Evolutionary conservation across 1,140 invertebrate species (phyloP).

Genomic region (Protaetia brevitarsis): DNA sequence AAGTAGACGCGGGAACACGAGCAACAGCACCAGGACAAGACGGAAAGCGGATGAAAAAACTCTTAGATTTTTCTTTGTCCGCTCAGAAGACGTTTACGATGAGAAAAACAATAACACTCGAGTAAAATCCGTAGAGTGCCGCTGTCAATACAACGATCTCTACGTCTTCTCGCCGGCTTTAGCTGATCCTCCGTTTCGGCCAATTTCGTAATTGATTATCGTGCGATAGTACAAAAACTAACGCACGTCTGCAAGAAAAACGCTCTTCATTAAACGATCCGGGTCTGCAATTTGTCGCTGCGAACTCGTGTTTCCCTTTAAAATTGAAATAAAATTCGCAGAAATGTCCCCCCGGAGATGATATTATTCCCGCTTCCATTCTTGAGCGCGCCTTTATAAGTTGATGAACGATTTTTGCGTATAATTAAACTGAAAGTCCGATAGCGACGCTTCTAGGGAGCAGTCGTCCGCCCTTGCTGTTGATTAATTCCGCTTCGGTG

Average conservation of each 20-base stretch:
- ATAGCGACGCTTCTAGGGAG: not conserved
- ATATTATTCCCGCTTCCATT: too few species aligned
- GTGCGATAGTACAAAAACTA: too few species aligned
- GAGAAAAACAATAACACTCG: conserved; percentile 11
- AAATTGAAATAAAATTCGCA: too few species aligned
- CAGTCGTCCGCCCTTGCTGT: not conserved
- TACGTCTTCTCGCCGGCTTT: not conserved
- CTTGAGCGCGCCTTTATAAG: not conserved
- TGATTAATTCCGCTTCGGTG: not conserved
- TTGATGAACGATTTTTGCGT: conserved; percentile 12
- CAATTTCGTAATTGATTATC: too few species aligned
- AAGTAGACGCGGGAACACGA: not conserved
- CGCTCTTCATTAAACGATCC: too few species aligned
- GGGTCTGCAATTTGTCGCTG: too few species aligned
- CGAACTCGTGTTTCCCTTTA: too few species aligned
- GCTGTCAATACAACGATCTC: not conserved
- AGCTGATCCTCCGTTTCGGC: not conserved
- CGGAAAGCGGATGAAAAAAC: not conserved
- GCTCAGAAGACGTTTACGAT: not conserved
- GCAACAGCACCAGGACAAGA: not conserved
- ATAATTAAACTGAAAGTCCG: conserved; percentile 7
- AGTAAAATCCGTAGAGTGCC: not conserved
- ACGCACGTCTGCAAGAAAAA: too few species aligned
- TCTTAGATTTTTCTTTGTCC: not conserved
- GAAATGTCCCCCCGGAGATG: too few species aligned